A percentile compares a stretch with the other conserved stretches of the same genome.
phyloP scores from a whole-genome alignment of 2,888 invertebrate genomes.

The Aleiodes leptofemur region DNA sequence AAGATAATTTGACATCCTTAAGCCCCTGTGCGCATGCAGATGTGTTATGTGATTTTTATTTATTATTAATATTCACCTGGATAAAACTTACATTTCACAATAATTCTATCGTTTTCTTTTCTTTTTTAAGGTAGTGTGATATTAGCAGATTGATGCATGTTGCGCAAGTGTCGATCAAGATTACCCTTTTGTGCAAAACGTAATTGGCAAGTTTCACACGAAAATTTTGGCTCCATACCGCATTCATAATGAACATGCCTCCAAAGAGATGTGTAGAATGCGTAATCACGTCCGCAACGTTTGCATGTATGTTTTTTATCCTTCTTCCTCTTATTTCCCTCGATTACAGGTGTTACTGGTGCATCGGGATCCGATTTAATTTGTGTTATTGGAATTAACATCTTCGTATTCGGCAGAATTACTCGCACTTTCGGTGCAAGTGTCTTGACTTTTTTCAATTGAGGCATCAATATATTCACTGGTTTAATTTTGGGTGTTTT shows the following conservation, averaged over 20 bases:
- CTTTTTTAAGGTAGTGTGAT: conserved; percentile 27
- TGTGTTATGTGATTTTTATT: conserved; percentile 32
- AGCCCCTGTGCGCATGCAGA: conserved; percentile 26
- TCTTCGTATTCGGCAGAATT: neutral
- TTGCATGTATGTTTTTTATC: conserved; percentile 64
- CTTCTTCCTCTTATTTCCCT: conserved; percentile 45
- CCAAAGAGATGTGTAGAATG: conserved; percentile 71
- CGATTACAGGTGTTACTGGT: neutral
- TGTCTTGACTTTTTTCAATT: conserved; percentile 32
- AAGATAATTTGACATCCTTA: neutral
- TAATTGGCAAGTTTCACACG: conserved; percentile 79
- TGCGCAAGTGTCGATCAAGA: conserved; percentile 76
- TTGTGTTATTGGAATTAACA: conserved; percentile 2
- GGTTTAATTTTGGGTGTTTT: neutral
- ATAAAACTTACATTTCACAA: conserved; percentile 26
- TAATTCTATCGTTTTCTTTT: neutral
- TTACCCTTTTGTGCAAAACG: conserved; percentile 79
- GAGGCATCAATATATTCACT: conserved; percentile 2
- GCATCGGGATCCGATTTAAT: conserved; percentile 39
- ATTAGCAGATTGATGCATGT: conserved; percentile 59
- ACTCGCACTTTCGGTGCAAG: conserved; percentile 30
- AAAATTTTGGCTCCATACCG: conserved; percentile 79
- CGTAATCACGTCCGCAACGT: conserved; percentile 65
- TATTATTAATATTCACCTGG: conserved; percentile 34
- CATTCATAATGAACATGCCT: conserved; percentile 77